Evolutionary conservation across 2,888 invertebrate species (phyloP).

Genomic region (Xestia c-nigrum): DNA sequence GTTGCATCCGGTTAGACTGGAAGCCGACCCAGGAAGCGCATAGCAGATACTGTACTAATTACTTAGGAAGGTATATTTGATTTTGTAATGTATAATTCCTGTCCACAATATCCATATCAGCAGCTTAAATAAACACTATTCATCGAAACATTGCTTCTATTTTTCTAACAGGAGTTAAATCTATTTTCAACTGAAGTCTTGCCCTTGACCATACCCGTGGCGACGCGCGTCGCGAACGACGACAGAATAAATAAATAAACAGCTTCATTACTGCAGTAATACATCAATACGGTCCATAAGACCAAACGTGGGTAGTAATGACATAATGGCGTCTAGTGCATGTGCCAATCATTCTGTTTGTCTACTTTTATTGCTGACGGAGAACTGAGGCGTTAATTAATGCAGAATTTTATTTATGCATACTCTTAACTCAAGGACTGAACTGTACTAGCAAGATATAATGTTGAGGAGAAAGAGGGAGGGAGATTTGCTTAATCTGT

Average conservation of each 20-base stretch:
- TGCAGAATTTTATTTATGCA: not conserved
- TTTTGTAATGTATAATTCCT: not conserved
- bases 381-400: conserved; percentile 24
- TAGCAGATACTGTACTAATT: not conserved
- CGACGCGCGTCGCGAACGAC: conserved; percentile 37
- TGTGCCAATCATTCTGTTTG: conserved; percentile 48
- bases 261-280: conserved; percentile 21
- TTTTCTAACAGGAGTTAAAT: conserved; percentile 42
- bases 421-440: not conserved
- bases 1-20: too few species aligned
- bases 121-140: conserved; percentile 7
- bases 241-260: conserved; percentile 45
- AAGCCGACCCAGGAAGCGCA: not conserved
- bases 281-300: conserved; percentile 11
- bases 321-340: conserved; percentile 61
- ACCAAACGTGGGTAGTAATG: conserved; percentile 59
- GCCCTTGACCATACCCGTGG: conserved; percentile 43
- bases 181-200: conserved; percentile 2
- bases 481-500: not conserved
- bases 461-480: not conserved
- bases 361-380: conserved; percentile 24
- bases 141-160: conserved; percentile 29
- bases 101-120: not conserved
- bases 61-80: not conserved
- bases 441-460: too few species aligned